These are phyloP conservation scores for Varanus salvator DNA, from an alignment of 2,113 vertebrate species.

Conservation along the genomic window DNA sequence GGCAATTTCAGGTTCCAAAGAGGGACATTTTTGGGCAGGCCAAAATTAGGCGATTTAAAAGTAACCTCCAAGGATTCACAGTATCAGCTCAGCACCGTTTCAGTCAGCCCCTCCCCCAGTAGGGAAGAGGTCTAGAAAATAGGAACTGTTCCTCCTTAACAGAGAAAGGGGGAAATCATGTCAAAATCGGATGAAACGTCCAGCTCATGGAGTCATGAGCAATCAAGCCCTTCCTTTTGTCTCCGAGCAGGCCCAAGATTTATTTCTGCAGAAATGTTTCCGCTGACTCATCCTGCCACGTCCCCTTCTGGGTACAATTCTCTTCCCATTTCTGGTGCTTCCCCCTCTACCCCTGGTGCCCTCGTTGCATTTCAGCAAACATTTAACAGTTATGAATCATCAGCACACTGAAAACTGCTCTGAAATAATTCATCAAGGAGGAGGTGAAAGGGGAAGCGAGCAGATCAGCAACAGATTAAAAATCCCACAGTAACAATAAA, in stretches of 20 bases:
- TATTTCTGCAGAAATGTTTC: background rate
- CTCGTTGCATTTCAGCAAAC: background rate
- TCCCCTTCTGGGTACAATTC: background rate
- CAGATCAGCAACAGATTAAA: constrained; percentile 13
- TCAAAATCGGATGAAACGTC: background rate
- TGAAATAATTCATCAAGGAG: constrained; percentile 38
- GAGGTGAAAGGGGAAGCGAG: constrained; percentile 55
- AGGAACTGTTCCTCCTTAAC: background rate
- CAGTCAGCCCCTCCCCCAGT: background rate
- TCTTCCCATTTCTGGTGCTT: constrained; percentile 3
- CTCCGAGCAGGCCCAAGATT: background rate
- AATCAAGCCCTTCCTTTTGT: too few species aligned
- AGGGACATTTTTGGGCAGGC: background rate
- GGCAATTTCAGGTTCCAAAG: background rate
- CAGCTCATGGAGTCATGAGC: background rate
- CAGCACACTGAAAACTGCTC: background rate
- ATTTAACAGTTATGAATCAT: constrained; percentile 25
- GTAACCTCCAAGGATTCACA: background rate
- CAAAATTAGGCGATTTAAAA: too few species aligned
- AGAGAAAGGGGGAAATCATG: too few species aligned
- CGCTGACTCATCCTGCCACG: constrained; percentile 22
- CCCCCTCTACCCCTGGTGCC: background rate
- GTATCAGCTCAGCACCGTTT: background rate
- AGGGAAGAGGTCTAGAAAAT: background rate
- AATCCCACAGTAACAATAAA: background rate